Base-by-base conservation (phyloP, 2,888 invertebrate genomes). In the Tachina fera region DNA sequence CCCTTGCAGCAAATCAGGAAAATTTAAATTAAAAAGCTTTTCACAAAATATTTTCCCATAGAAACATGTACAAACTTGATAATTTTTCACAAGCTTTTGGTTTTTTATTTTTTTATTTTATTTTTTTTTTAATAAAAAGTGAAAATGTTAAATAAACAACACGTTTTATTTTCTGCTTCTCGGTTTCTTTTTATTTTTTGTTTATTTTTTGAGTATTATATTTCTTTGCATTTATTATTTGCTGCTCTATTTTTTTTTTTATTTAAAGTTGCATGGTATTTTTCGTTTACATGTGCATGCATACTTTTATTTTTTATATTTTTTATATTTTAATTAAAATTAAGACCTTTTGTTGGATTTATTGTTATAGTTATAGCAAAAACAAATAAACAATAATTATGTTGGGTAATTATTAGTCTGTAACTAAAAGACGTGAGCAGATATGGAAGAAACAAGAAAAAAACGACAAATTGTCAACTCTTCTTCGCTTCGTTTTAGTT, bases 81-180 rank as follows among this genome's bases (percentile, higher is more conserved):
- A 56, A 56, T 61, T 70, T 19, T 58, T 22, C 60, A 39, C 0
- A 43, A 53, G n/a, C 41, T 49, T 39, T 39, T 53, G 9, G n/a
- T 70, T 53, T 53, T 47, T 58, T 53, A 39, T 68, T 53, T 47
- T 58, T 53, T 19, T 68, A 19, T 53, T 60, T 60, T 67, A 39
- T 31, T 68, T 78, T 45, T 49, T 41, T 10, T 43, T 19, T 31
- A 16, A 72, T 45, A 65, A 81, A 83, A 86, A 83, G 72, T 83
- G 82, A 82, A 83, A 86, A 77, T 83, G 53, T 79, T 53, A 58
- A 79, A 19, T 85, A 67, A 77, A 81, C 78, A 82, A 74, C 81
- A 70, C 81, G 81, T 75, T 75, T 67, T 14, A 9, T 19, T 31
- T 56, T 60, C 31, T 31, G 31, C 31, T 39, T 16, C 14, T 31